phyloP scores from a whole-genome alignment of 2,888 invertebrate genomes.

The Lydus trimaculatus region DNA sequence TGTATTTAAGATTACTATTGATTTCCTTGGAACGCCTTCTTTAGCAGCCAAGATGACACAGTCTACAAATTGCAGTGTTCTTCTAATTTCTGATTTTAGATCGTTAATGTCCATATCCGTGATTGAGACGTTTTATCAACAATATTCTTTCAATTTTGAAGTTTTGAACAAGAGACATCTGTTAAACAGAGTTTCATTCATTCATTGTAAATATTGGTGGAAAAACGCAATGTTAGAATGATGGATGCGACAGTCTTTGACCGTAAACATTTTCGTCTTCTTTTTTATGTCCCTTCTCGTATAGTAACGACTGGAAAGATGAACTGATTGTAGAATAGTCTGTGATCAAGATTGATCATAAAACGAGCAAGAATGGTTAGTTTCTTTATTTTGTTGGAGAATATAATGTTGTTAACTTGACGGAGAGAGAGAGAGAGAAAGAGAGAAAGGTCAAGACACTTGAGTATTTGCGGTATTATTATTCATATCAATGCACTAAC shows the following conservation, averaged over 20 bases:
- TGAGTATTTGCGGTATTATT: not conserved
- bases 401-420: not conserved
- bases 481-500: conserved; percentile 7
- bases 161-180: too few relatives aligned
- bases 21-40: too few relatives aligned
- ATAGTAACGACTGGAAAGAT: conserved; percentile 33
- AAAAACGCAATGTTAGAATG: conserved; percentile 44
- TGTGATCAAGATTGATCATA: conserved; percentile 42
- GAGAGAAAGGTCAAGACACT: not conserved
- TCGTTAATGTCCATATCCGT: too few relatives aligned
- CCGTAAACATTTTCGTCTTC: conserved; percentile 41
- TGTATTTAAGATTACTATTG: too few relatives aligned
- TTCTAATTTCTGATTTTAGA: too few relatives aligned
- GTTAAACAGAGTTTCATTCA: too few relatives aligned
- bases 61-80: too few relatives aligned
- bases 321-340: conserved; percentile 36
- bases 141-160: too few relatives aligned
- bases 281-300: not conserved
- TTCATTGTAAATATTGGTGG: too few relatives aligned
- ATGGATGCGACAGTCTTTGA: conserved; percentile 44
- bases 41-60: too few relatives aligned
- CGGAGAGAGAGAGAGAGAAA: not conserved
- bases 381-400: not conserved
- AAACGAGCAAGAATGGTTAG: not conserved
- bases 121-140: too few relatives aligned